A percentile compares a stretch with the other conserved stretches of the same genome.
phyloP scores from a whole-genome alignment of 2,888 invertebrate species.

The Adela reaumurella region DNA sequence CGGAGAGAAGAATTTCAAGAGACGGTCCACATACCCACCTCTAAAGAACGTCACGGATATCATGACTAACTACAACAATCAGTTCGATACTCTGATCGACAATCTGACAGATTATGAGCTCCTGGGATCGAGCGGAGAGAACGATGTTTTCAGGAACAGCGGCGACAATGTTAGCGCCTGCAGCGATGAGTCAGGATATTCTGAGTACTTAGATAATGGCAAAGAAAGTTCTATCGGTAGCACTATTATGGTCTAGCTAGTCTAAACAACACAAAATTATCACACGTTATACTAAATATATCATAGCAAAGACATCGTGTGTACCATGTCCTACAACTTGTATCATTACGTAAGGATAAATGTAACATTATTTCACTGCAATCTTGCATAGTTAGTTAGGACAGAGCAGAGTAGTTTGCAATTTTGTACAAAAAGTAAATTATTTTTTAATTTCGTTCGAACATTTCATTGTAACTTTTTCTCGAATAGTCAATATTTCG shows the following conservation, averaged over 20 bases:
- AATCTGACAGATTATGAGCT: conserved; percentile 39
- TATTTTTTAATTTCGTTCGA: too few relatives aligned
- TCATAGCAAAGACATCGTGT: too few relatives aligned
- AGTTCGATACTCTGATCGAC: conserved; percentile 42
- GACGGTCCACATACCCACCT: conserved; percentile 46
- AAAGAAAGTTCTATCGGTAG: conserved; percentile 48
- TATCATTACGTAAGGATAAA: too few relatives aligned
- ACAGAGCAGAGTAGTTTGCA: too few relatives aligned
- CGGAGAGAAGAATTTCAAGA: conserved; percentile 42
- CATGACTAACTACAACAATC: conserved; percentile 29
- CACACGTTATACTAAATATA: too few relatives aligned
- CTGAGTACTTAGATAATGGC: conserved; percentile 63
- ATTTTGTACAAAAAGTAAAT: too few relatives aligned
- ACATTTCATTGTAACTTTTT: too few relatives aligned
- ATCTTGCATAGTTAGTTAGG: too few relatives aligned
- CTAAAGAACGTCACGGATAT: conserved; percentile 25
- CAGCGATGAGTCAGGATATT: conserved; percentile 90
- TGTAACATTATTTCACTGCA: too few relatives aligned
- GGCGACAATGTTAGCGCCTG: conserved; percentile 77
- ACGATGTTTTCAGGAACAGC: conserved; percentile 37
- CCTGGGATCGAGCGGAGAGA: conserved; percentile 34
- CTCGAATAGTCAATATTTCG: too few relatives aligned
- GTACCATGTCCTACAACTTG: too few relatives aligned
- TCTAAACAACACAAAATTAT: too few relatives aligned
- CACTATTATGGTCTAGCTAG: conserved; percentile 42